Evolutionary conservation across 2,113 vertebrate genomes (phyloP), one percentile per base, ranked within the genome.

Genomic region (Mastomys natalensis): DNA sequence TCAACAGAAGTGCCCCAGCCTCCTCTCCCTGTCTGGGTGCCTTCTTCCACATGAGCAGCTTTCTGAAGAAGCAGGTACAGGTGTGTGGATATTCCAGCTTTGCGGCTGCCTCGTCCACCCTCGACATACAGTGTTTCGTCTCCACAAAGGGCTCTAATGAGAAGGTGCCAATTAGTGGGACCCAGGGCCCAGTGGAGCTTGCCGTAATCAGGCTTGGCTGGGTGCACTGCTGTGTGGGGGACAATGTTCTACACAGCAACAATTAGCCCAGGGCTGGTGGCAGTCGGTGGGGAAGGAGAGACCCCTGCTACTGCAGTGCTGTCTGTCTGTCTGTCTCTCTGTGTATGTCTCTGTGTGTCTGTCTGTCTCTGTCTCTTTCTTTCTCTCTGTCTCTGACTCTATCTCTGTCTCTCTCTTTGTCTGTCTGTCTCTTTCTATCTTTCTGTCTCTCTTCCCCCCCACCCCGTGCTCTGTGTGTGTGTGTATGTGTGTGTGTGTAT

Each of bases 141-240:
- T 4, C 43, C 0, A 8, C 48, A 94, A 80, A 73, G 87, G 64
- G 34, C 70, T 97, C 45, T 96, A 95, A 98, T 0, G 4, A 95
- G 94, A 90, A 92, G 17, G 60, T 62, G 91, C n/a, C 95, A 96
- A n/a, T 96, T 93, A 97, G 92, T 0, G n/a, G 73, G 97, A 91
- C 82, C 43, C 0, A 31, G 70, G 89, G 90, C 86, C 91, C 34
- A 21, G 76, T 3, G 95, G 87, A 58, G 24, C 91, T 60, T 1
- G 64, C 73, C 11, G 87, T 58, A 62, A 48, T 91, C 94, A 90
- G 88, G 78, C 62, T 1, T 3, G 5, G 1, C 82, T 13, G 0
- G 19, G 87, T 1, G 60, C 0, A 0, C 13, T 0, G 0, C 0
- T 13, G 40, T 40, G 40, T 22, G 5, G 2, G 64, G 24, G 81